Evolutionary conservation across 2,888 invertebrate genomes (phyloP), one percentile per base, ranked within the genome.

Genomic region (Drosophila buzzatii): DNA sequence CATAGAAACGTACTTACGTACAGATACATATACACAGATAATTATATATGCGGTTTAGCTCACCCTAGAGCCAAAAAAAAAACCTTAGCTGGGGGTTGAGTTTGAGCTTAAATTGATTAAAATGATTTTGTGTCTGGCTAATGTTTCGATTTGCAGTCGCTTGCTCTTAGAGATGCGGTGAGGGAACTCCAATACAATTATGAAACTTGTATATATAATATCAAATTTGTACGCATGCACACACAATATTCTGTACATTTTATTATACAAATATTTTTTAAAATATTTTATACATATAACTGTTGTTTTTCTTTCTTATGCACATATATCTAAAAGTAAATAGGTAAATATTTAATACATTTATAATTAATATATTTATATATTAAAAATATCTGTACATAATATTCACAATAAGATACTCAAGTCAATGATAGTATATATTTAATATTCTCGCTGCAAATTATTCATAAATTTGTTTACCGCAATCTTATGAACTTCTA

Each of bases 21-120:
- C 56, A 57, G 49, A 56, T 37, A 49, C 52, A 72, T 65, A 68
- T 14, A n/a, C 63, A 44, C 20, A 16, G 41, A 44, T 41, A 33
- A 53, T 42, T 58, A 37, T 70, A 57, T 53, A 59, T 91, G 90
- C 71, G 91, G 90, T 89, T 86, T 77, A 62, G 53, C 76, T 73
- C 68, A 68, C 64, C 64, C 67, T 9, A 58, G 56, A 45, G 2
- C 49, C 10, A 35, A 3, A n/a, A 41, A 41, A 41, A 10, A 45
- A 59, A 67, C 81, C 55, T 72, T 64, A 58, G 39, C 60, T 73
- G 59, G 33, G 37, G 14, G 16, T 39, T n/a, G 33, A 52, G 39
- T 63, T 81, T 70, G 73, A 77, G 81, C 73, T 77, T 57, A 78
- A 91, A 75, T 90, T 90, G 90, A 86, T 90, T 90, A 81, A 78